Evolutionary conservation across 1,140 invertebrate species (phyloP), one percentile per base, ranked within the genome.

Genomic region (Drosophila nebulosa): DNA sequence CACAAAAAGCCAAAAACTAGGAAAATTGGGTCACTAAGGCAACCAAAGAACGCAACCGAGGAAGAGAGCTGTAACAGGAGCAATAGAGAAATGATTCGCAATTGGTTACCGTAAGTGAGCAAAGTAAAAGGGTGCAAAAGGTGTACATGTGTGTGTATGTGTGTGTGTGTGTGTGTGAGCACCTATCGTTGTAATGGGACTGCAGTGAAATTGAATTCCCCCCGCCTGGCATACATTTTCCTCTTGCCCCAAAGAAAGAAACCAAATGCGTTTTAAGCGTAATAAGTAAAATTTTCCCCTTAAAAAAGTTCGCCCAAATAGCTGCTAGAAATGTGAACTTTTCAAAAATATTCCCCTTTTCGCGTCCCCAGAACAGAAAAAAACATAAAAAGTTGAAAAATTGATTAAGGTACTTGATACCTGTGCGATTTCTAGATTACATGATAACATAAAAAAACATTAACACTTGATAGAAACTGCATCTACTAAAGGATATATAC

Each of bases 21-120:
- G 78, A 66, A 78, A 86, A 86, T 78, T 88, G 81, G 81, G 83
- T 86, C 81, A 86, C 61, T 62, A 58, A 60, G 59, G 62, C 16
- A 14, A 27, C 9, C 4, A n/a, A 46, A 35, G 7, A 35, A 50
- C 22, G 24, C 16, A 50, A 22, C 10, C 30, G 7, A n/a, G 4
- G 30, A 18, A 50, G 27, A 50, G n/a, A 12, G n/a, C 4, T 35
- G 21, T 14, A 42, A 30, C 27, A 16, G 63, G 51, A 61, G 72
- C 62, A 76, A 77, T 84, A 76, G 76, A 76, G 76, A 73, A 77
- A 76, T 71, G 62, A 59, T 69, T 68, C 30, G 72, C 69, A 69
- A 85, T 80, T 74, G 76, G 67, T 68, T 64, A 69, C 72, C 64
- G 62, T 70, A 65, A 78, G 60, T 70, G 53, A 39, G 66, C 76